Conservation (phyloP, 2,888 invertebrate genomes). For the Dicranocentrus wangi region DNA sequence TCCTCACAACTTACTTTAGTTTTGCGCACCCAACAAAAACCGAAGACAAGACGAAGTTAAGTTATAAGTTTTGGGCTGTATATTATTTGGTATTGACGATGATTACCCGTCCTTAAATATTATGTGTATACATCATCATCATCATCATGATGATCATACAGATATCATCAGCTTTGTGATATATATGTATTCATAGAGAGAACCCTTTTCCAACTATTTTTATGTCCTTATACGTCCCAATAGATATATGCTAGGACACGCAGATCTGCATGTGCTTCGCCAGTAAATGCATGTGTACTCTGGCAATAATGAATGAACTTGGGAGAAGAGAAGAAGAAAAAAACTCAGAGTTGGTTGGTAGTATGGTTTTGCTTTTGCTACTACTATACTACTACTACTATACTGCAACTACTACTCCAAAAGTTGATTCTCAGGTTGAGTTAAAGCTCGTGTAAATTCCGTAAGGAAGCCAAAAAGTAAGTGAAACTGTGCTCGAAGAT, state of each 20-base stretch:
- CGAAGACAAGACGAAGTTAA: conserved; percentile 6
- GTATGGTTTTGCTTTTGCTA: neutral
- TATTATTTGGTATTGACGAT: conserved; percentile 35
- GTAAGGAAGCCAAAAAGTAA: conserved; percentile 52
- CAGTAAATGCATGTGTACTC: conserved; percentile 15
- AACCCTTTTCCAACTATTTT: too few relatives aligned
- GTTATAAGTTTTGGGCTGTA: conserved; percentile 6
- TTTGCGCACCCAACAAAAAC: neutral
- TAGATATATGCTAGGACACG: neutral
- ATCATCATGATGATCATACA: conserved; percentile 1
- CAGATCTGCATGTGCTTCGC: neutral
- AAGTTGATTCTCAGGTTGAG: neutral
- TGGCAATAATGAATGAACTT: conserved; percentile 47
- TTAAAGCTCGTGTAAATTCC: conserved; percentile 3
- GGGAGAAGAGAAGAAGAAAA: conserved; percentile 14
- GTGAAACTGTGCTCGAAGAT: neutral
- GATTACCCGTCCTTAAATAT: conserved; percentile 22
- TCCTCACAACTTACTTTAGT: neutral
- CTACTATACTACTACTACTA: neutral
- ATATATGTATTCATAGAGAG: too few relatives aligned
- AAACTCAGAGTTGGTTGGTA: too few relatives aligned
- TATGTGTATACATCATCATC: conserved; percentile 27
- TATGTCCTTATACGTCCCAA: conserved; percentile 3
- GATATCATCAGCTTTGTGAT: conserved; percentile 31
- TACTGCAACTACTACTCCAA: too few relatives aligned